Conservation (phyloP, 1,140 invertebrate genomes). For the Drosophila burlai region DNA sequence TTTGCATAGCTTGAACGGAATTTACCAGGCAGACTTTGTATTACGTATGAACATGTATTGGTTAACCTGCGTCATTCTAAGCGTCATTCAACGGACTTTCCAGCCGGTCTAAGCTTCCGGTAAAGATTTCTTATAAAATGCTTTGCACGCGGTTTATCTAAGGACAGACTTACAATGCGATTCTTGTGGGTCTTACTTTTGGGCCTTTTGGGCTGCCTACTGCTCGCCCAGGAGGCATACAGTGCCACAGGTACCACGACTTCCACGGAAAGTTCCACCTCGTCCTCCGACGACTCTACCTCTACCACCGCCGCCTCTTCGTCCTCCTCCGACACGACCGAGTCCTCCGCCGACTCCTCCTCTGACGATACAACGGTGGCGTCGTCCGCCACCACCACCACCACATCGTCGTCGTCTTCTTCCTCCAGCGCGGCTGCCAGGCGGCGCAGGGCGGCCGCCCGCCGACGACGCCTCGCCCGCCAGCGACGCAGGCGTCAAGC, state of each 20-base stretch:
- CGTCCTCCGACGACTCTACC: background rate
- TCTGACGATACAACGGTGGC: background rate
- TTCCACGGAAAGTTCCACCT: slow-evolving; percentile 1
- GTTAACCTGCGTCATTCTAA: background rate
- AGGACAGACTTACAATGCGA: slow-evolving; percentile 21
- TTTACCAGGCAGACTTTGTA: background rate
- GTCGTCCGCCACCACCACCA: slow-evolving; percentile 1
- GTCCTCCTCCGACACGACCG: slow-evolving; percentile 1
- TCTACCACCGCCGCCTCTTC: background rate
- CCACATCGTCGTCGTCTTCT: slow-evolving; percentile 6
- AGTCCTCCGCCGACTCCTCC: background rate
- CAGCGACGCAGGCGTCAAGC: slow-evolving; percentile 21
- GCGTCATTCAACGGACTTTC: too few relatives aligned
- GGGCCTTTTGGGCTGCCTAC: slow-evolving; percentile 30
- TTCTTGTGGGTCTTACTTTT: slow-evolving; percentile 16
- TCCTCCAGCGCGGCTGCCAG: slow-evolving; percentile 27
- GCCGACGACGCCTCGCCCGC: slow-evolving; percentile 22
- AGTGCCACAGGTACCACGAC: background rate
- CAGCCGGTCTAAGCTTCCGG: background rate
- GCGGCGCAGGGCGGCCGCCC: slow-evolving; percentile 8
- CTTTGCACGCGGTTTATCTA: background rate
- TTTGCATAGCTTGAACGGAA: slow-evolving; percentile 8
- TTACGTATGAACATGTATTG: background rate
- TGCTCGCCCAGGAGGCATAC: slow-evolving; percentile 16
- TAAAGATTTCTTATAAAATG: slow-evolving; percentile 3